Conservation (phyloP, 53 echinoderm and acorn worm species). For the Paelopatides confundens region DNA sequence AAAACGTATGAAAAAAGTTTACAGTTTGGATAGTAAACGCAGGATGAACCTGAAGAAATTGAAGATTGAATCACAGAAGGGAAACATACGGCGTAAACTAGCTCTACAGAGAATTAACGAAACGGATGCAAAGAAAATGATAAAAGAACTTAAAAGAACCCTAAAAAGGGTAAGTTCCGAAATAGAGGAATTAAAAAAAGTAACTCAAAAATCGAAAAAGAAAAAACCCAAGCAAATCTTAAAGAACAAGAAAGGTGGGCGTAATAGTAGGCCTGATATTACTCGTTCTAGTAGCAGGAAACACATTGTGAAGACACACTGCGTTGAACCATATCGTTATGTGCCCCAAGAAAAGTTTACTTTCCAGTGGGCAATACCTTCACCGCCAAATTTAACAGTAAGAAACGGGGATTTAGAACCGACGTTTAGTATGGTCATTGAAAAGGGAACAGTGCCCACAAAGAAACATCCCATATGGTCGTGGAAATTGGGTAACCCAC, state of each 20-base stretch:
- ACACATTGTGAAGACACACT: neutral
- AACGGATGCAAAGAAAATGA: slow-evolving; percentile 41
- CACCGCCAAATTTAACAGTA: slow-evolving; percentile 76
- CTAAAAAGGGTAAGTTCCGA: slow-evolving; percentile 38
- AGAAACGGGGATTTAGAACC: slow-evolving; percentile 80
- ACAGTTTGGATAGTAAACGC: neutral
- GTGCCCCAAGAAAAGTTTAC: slow-evolving; percentile 57
- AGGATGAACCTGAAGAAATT: neutral
- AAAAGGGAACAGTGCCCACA: slow-evolving; percentile 55
- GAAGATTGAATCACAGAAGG: neutral
- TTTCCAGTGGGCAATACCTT: slow-evolving; percentile 58
- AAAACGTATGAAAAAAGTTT: neutral
- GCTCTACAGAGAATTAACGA: neutral
- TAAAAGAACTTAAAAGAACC: slow-evolving; percentile 38
- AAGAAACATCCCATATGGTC: slow-evolving; percentile 84
- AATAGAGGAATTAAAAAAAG: slow-evolving; percentile 43
- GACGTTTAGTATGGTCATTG: slow-evolving; percentile 69
- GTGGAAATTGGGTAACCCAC: slow-evolving; percentile 80
- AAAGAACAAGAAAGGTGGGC: neutral
- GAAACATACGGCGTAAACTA: slow-evolving; percentile 8
- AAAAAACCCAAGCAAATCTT: neutral
- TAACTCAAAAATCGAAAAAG: slow-evolving; percentile 8
- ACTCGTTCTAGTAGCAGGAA: neutral
- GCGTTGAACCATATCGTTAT: neutral
- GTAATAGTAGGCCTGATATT: neutral